Base-by-base conservation (phyloP, 2,797 vertebrate species). In the Sebastes itinus region DNA sequence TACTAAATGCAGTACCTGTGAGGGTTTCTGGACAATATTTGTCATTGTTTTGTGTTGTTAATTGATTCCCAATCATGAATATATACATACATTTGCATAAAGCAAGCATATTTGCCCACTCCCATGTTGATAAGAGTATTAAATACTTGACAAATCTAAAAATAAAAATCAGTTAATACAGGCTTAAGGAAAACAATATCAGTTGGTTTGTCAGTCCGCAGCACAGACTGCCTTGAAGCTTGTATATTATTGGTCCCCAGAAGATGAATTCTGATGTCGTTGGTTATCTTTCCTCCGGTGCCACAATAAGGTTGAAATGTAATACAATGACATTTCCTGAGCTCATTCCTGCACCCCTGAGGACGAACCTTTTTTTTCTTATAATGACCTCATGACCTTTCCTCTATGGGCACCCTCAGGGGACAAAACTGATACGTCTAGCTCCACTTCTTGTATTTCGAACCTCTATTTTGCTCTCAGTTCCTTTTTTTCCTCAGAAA, bases 21-120 rank as follows among this genome's bases (percentile, higher is more conserved):
- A 38, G 35, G 35, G 35, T 38, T 38, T 38, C 35, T 38, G 35
- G 35, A 38, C 35, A 38, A 0, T 38, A 2, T 38, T 0, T 38
- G 2, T 38, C 13, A 38, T 38, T 38, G 35, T 38, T 38, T 38
- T 38, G 35, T 38, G 35, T 38, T 38, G 13, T 1, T 38, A 14
- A 38, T 38, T 14, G 35, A 38, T 38, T 38, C 13, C 13, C 35
- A 38, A 38, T 38, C 0, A 38, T 38, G 0, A 14, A 38, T 38
- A 38, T 38, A 38, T 38, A 14, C 35, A 38, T 38, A 6, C 0
- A 38, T 38, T 38, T 38, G 35, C 35, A 38, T 38, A 38, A 38
- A 38, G 35, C 35, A 38, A 32, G 35, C 12, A 38, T 38, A 6
- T 38, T 38, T 38, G 35, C 0, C 35, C 13, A 38, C 35, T 38